Evolutionary conservation across 2,113 vertebrate species (phyloP).

Genomic region (Indri indri): DNA sequence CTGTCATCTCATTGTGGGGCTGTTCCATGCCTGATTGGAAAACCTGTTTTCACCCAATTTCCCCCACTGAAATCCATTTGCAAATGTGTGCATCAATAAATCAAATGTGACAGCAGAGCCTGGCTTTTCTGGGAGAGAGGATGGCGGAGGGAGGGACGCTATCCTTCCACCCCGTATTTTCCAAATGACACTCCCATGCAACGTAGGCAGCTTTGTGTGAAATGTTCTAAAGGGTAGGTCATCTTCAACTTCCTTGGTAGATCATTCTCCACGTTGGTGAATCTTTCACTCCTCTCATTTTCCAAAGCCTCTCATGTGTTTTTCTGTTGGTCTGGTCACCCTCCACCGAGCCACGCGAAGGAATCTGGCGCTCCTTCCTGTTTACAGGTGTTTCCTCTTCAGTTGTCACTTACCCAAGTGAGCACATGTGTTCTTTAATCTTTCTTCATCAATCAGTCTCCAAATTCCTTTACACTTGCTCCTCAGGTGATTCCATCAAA

Average conservation of each 20-base stretch:
- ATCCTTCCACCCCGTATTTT: not conserved
- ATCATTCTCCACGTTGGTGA: not conserved
- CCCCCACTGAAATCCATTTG: slow-evolving; percentile 15
- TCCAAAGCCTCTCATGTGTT: not conserved
- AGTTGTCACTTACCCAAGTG: slow-evolving; percentile 53
- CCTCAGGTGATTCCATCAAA: slow-evolving; percentile 23
- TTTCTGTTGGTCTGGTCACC: not conserved
- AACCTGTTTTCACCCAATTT: slow-evolving; percentile 38
- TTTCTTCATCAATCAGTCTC: slow-evolving; percentile 67
- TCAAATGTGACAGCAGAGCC: slow-evolving; percentile 15
- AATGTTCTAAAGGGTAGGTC: not conserved
- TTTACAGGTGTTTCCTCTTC: slow-evolving; percentile 47
- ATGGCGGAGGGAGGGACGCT: not conserved
- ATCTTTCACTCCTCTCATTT: not conserved
- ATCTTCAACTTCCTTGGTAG: not conserved
- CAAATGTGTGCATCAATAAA: slow-evolving; percentile 43
- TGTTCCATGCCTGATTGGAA: not conserved
- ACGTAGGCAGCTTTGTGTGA: not conserved
- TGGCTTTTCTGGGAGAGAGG: not conserved
- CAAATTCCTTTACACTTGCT: slow-evolving; percentile 69
- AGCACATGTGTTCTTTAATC: slow-evolving; percentile 33
- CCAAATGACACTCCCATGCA: not conserved
- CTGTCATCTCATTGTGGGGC: slow-evolving; percentile 12
- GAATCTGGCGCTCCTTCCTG: slow-evolving; percentile 32
- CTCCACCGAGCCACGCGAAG: slow-evolving; percentile 31